Conservation (phyloP, 2,797 vertebrate genomes). For the Synaphobranchus kaupii region DNA sequence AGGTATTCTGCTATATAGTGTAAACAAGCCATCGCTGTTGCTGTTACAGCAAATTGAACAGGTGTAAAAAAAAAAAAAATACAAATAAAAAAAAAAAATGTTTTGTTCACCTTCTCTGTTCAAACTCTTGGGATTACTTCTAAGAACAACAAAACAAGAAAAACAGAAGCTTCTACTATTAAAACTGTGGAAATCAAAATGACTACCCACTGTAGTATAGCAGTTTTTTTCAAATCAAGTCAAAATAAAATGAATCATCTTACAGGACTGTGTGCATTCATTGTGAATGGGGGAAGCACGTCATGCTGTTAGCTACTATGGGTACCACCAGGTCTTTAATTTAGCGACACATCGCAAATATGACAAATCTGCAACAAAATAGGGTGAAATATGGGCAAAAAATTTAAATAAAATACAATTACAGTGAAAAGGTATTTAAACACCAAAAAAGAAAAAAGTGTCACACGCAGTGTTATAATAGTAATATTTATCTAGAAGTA, state of each 20-base stretch:
- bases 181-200: not conserved
- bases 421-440: no score
- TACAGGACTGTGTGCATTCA: not conserved
- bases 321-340: not conserved
- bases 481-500: no score
- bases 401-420: no score
- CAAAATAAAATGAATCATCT: not conserved
- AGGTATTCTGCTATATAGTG: not conserved
- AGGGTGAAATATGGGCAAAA: not conserved
- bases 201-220: not conserved
- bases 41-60: not conserved
- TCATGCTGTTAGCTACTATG: not conserved
- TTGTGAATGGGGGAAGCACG: not conserved
- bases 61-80: not conserved
- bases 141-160: not conserved
- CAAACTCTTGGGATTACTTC: conserved; percentile 5
- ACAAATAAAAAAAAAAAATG: not conserved
- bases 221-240: not conserved
- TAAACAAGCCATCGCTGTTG: not conserved
- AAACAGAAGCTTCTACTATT: not conserved
- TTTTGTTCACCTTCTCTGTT: not conserved
- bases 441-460: no score
- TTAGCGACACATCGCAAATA: not conserved
- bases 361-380: not conserved
- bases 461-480: no score